Conservation (phyloP, 2,888 invertebrate species). For the Drosophila seclusa region DNA sequence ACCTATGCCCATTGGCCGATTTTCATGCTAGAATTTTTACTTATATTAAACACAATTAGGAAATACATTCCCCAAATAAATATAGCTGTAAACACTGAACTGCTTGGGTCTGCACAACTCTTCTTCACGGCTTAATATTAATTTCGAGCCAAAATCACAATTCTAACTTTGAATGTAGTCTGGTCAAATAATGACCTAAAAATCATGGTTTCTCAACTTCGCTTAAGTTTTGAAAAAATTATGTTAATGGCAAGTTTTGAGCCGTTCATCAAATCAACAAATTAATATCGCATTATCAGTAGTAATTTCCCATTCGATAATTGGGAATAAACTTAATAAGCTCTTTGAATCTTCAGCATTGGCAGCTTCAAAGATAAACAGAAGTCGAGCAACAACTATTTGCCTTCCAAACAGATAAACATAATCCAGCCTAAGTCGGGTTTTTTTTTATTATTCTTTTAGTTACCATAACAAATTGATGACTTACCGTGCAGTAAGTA, state of each 20-base stretch:
- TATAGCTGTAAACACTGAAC: neutral
- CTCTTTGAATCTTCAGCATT: neutral
- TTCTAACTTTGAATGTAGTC: neutral
- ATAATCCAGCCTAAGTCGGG: slow-evolving; percentile 1
- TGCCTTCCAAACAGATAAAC: slow-evolving; percentile 34
- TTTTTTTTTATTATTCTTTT: slow-evolving; percentile 19
- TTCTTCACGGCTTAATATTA: neutral
- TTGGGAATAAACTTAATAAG: neutral
- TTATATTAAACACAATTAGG: neutral
- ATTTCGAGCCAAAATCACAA: neutral
- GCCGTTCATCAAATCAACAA: neutral
- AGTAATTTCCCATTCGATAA: neutral
- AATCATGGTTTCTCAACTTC: neutral
- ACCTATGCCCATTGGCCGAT: no score
- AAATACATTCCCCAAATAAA: neutral
- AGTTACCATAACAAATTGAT: slow-evolving; percentile 64
- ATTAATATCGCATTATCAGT: neutral
- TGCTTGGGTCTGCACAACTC: neutral
- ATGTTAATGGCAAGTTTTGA: neutral
- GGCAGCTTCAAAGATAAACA: slow-evolving; percentile 30
- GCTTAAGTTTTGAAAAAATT: neutral
- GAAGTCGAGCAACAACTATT: slow-evolving; percentile 3
- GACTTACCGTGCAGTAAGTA: slow-evolving; percentile 18
- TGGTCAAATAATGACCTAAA: neutral
- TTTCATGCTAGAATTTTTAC: no score